These are phyloP conservation scores for Diarsia brunnea DNA, from an alignment of 2,888 invertebrate species.

Conservation along the genomic window DNA sequence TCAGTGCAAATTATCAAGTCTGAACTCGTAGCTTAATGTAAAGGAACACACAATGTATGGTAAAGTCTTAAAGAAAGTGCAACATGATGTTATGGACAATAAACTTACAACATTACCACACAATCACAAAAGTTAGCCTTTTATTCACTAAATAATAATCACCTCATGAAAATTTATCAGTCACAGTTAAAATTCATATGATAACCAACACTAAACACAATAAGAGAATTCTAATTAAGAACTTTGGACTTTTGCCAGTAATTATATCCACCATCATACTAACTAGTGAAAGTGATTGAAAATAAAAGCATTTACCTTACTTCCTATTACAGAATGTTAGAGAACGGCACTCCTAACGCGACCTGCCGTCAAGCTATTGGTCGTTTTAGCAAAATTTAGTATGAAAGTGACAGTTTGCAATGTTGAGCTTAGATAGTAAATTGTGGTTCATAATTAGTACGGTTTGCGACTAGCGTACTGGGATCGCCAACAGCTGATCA, in stretches of 20 bases:
- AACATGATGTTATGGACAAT: constrained; percentile 13
- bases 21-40: background rate
- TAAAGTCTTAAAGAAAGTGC: background rate
- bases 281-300: constrained; percentile 74
- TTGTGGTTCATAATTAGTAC: constrained; percentile 70
- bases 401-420: constrained; percentile 65
- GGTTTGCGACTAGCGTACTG: constrained; percentile 78
- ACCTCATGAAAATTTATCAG: constrained; percentile 35
- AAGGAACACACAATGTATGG: background rate
- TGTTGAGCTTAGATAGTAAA: constrained; percentile 58
- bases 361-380: constrained; percentile 39
- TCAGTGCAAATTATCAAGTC: constrained; percentile 32
- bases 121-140: constrained; percentile 1
- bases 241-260: constrained; percentile 82
- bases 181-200: constrained; percentile 37
- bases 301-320: constrained; percentile 72
- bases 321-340: constrained; percentile 68
- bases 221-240: constrained; percentile 83
- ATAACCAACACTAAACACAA: constrained; percentile 68
- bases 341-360: constrained; percentile 48
- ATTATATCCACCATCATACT: constrained; percentile 71
- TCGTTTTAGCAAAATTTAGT: constrained; percentile 50
- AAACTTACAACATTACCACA: constrained; percentile 3
- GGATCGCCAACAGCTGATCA: constrained; percentile 87
- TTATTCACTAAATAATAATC: constrained; percentile 19